Conservation (phyloP, 2,113 vertebrate species). For the Larimichthys crocea region DNA sequence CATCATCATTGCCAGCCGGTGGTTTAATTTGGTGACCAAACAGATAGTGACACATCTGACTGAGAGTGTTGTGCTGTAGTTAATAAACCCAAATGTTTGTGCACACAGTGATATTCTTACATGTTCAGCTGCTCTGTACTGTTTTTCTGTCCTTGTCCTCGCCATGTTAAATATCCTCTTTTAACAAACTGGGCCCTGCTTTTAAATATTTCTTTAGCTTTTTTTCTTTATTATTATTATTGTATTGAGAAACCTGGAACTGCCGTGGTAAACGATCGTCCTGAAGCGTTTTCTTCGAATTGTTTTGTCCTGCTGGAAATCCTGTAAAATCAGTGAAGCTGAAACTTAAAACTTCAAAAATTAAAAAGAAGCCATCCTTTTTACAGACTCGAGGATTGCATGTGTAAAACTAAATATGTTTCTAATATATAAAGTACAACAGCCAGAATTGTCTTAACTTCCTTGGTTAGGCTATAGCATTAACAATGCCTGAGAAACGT, state of each 20-base stretch:
- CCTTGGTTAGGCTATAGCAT: constrained; percentile 57
- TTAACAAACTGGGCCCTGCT: constrained; percentile 43
- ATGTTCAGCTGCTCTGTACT: constrained; percentile 51
- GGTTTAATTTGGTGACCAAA: constrained; percentile 78
- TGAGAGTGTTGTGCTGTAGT: constrained; percentile 70
- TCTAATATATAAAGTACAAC: constrained; percentile 45
- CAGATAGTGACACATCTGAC: constrained; percentile 65
- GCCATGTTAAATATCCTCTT: constrained; percentile 45
- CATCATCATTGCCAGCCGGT: constrained; percentile 51
- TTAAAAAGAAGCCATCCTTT: constrained; percentile 50
- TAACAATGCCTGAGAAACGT: constrained; percentile 66
- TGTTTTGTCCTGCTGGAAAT: constrained; percentile 62
- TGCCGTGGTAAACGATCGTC: constrained; percentile 30
- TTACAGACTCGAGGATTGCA: constrained; percentile 27
- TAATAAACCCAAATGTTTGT: constrained; percentile 76
- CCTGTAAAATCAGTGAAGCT: constrained; percentile 49
- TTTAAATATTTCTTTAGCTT: constrained; percentile 35
- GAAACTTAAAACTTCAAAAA: constrained; percentile 41
- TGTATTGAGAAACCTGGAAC: constrained; percentile 36
- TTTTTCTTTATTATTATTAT: constrained; percentile 31
- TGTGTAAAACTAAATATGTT: constrained; percentile 60
- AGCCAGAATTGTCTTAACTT: constrained; percentile 37
- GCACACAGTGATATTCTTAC: constrained; percentile 55
- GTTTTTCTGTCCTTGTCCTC: constrained; percentile 40
- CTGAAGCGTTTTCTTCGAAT: constrained; percentile 49